phyloP scores from a whole-genome alignment of 2,797 vertebrate species.

The Triplophysa bombifrons region DNA sequence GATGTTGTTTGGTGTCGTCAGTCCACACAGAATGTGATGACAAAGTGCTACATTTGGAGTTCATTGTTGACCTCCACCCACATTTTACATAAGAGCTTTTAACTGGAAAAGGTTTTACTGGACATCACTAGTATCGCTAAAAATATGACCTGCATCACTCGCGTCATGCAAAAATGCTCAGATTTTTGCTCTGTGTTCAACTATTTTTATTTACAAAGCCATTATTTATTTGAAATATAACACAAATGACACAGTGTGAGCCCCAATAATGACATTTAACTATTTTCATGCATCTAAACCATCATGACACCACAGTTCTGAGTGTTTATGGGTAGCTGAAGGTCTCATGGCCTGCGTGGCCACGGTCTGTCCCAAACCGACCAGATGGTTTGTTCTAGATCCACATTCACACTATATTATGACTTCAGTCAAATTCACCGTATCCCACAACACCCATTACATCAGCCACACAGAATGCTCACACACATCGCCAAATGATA shows the following conservation, averaged over 20 bases:
- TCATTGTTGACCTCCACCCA: constrained; percentile 54
- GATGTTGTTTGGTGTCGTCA: constrained; percentile 23
- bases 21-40: constrained; percentile 46
- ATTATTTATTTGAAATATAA: background rate
- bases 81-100: constrained; percentile 45
- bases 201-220: background rate
- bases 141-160: background rate
- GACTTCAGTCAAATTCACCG: background rate
- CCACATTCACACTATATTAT: constrained; percentile 23
- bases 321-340: background rate
- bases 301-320: background rate
- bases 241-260: background rate
- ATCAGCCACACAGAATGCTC: constrained; percentile 42
- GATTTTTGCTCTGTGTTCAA: background rate
- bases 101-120: constrained; percentile 17
- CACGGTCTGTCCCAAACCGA: background rate
- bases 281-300: background rate
- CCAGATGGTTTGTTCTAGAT: constrained; percentile 34
- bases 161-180: background rate
- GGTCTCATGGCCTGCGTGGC: background rate
- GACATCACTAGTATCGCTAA: background rate
- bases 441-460: constrained; percentile 37
- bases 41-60: constrained; percentile 59
- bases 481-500: constrained; percentile 33
- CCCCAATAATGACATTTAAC: no score